Conservation (phyloP, 2,797 vertebrate genomes). For the Botia almorhae region DNA sequence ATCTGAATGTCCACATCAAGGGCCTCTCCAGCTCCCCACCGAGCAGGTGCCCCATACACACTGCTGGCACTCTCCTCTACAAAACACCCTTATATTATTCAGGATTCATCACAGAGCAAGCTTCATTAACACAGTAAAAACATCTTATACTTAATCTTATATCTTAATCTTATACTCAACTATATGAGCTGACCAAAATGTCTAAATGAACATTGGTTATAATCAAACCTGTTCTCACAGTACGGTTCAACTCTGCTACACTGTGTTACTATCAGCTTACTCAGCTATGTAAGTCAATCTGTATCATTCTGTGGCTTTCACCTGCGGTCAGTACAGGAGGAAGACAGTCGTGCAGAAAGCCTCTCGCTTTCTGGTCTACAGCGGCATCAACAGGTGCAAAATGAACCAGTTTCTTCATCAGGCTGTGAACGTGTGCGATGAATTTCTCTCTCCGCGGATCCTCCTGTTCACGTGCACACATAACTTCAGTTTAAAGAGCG, state of each 20-base stretch:
- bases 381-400: conserved; percentile 91
- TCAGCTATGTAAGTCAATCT: too few relatives aligned
- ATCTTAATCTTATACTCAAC: too few relatives aligned
- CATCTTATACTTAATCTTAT: too few relatives aligned
- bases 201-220: too few relatives aligned
- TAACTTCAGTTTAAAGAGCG: background rate
- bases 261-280: too few relatives aligned
- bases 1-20: conserved; percentile 72
- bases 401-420: conserved; percentile 83
- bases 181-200: too few relatives aligned
- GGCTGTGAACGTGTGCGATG: conserved; percentile 76
- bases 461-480: conserved; percentile 57
- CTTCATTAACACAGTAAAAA: too few relatives aligned
- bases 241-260: background rate
- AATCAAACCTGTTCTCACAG: background rate
- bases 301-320: conserved; percentile 49
- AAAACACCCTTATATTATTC: background rate
- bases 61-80: conserved; percentile 83
- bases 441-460: conserved; percentile 83
- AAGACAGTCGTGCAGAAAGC: conserved; percentile 91
- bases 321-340: conserved; percentile 85
- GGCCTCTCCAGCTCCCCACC: conserved; percentile 81
- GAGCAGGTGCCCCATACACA: conserved; percentile 82
- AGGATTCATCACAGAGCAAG: background rate
- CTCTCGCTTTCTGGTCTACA: conserved; percentile 92